Base-by-base conservation (phyloP, 2,113 vertebrate species). In the Orthochromis malagaraziensis region DNA sequence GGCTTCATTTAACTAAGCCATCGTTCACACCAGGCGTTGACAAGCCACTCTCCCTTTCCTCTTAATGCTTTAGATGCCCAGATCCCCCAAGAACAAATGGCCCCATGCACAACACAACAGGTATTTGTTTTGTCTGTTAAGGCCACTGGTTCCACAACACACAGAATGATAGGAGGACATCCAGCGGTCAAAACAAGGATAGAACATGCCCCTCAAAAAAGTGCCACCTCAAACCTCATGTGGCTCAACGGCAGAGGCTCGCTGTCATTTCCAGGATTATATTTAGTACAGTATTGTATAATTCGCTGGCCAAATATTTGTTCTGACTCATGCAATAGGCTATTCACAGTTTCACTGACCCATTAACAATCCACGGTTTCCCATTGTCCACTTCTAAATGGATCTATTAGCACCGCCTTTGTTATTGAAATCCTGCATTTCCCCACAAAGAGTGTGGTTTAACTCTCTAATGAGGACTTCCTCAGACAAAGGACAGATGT, bases 291-390 rank as follows among this genome's bases (percentile, higher is more conserved):
- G 63, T 63, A 58, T 42, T 17, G 38, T 88, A 53, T 84, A 89
- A 94, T 94, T 95, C 92, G 83, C 91, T 95, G 94, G 84, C 92
- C 93, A 96, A 97, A 96, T 96, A 96, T 97, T 98, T 97, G 95
- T 93, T 86, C 92, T 96, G 86, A 89, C 93, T 95, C 94, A 96
- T 96, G 96, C 92, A 95, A 96, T 91, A 79, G 84, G 87, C 94
- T 91, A 96, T 97, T 97, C 95, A 97, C 92, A 94, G 92, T 94
- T 93, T 94, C 95, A 95, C 93, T 93, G 95, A 96, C 93, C 96
- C 93, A 96, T 96, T 96, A 96, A 94, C 95, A 95, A 94, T 94
- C 94, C 91, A 85, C 91, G 89, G 91, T 91, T 94, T 92, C 35
- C 83, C 88, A 95, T 97, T 97, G 95, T 97, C 82, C 87, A 24